Evolutionary conservation across 2,888 invertebrate species (phyloP), one percentile per base, ranked within the genome.

Genomic region (Himalopsyche anomala): DNA sequence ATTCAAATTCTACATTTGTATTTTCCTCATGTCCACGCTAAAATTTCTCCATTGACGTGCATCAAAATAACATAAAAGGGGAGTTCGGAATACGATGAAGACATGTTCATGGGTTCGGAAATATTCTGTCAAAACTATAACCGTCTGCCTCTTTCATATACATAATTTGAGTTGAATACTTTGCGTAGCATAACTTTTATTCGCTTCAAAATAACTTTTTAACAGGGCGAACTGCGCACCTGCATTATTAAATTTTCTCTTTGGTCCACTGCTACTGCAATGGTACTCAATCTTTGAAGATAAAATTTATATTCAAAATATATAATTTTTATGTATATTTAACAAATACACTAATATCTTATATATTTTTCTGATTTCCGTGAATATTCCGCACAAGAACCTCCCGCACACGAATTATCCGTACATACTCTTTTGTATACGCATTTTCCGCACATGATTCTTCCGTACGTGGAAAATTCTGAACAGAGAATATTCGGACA

Each of bases 231-330:
- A 62, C 62, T 9, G 28, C 62, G 62, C 19, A 62, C 62, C 62
- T 62, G 62, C 62, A 62, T 62, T 62, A 62, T 62, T 62, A 62
- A 62, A 62, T 62, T 62, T 62, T 62, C 62, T 19, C 62, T 62
- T 62, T 62, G 62, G 62, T 62, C 62, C 62, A 62, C 19, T 51
- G 15, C 15, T 12, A 12, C 5, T 51, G 15, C 51, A 12, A 3
- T 3, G 51, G 8, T 15, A 1, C 51, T 5, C 51, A 51, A 51
- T 5, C 51, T 51, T 51, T 51, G 5, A 42, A 42, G 42, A 42
- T 42, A 3, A 42, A 42, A 42, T 42, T 42, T 42, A 0, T 42
- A 0, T 9, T 28, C 28, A 1, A 28, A 28, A 1, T 28, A 28
- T 28, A 28, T 28, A 0, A 28, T 28, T 28, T 28, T 28, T 28